phyloP scores from a whole-genome alignment of 2,888 invertebrate genomes.

The Acanthosoma haemorrhoidale region DNA sequence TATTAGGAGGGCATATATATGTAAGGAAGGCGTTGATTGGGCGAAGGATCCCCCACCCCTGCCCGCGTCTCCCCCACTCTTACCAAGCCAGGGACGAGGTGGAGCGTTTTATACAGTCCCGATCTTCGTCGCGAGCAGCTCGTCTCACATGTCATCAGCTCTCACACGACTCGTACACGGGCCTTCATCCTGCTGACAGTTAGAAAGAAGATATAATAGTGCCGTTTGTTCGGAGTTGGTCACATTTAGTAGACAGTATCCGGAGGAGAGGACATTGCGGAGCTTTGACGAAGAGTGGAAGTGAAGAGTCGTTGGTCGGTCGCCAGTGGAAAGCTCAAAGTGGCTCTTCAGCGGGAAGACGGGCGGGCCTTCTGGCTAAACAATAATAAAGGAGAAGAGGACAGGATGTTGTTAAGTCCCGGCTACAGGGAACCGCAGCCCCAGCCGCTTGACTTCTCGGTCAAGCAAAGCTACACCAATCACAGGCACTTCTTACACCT shows the following conservation, averaged over 20 bases:
- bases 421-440: slow-evolving; percentile 38
- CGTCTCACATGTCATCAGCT: not conserved
- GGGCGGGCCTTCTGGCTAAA: slow-evolving; percentile 48
- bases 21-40: slow-evolving; percentile 41
- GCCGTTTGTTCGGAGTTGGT: slow-evolving; percentile 1
- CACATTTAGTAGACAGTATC: not conserved
- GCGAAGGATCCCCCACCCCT: slow-evolving; percentile 43
- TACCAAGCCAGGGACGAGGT: slow-evolving; percentile 35
- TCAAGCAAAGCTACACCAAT: slow-evolving; percentile 37
- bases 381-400: slow-evolving; percentile 40
- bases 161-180: not conserved
- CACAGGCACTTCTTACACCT: slow-evolving; percentile 38
- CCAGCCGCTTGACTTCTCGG: slow-evolving; percentile 41
- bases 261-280: not conserved
- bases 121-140: not conserved
- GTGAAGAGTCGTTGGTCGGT: slow-evolving; percentile 19
- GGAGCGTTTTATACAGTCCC: slow-evolving; percentile 47
- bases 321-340: slow-evolving; percentile 28
- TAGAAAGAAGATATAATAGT: slow-evolving; percentile 16
- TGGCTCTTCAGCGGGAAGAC: slow-evolving; percentile 40
- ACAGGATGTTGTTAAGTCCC: slow-evolving; percentile 37
- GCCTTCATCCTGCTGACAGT: too few relatives aligned
- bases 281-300: not conserved
- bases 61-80: slow-evolving; percentile 44
- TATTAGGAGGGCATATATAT: slow-evolving; percentile 42